Evolutionary conservation across 2,797 vertebrate genomes (phyloP).

Genomic region (Arvicola amphibius): DNA sequence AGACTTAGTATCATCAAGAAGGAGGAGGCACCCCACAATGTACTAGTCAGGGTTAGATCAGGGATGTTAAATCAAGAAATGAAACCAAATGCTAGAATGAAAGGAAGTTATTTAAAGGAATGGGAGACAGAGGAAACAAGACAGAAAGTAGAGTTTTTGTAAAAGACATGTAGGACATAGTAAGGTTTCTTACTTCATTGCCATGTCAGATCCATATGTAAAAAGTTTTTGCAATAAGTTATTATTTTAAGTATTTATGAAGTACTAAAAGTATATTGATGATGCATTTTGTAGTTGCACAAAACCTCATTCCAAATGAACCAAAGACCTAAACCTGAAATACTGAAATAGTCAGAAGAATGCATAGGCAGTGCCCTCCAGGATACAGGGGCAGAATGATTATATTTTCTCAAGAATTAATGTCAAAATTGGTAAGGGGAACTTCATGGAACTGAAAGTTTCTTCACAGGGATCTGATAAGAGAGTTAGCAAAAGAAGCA

Average conservation of each 20-base stretch:
- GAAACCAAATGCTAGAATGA: background rate
- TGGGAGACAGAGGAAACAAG: background rate
- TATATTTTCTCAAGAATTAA: too few relatives aligned
- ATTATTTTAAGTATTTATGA: slow-evolving; percentile 8
- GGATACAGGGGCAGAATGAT: background rate
- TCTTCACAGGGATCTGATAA: background rate
- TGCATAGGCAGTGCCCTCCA: background rate
- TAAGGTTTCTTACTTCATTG: background rate
- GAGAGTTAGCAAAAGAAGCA: background rate
- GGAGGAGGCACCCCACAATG: background rate
- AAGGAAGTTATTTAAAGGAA: background rate
- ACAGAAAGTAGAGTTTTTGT: background rate
- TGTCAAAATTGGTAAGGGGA: background rate
- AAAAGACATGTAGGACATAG: background rate
- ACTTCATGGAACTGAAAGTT: background rate
- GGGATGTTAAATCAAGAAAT: background rate
- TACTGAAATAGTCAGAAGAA: background rate
- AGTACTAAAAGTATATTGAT: background rate
- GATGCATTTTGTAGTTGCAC: background rate
- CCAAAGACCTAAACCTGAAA: background rate
- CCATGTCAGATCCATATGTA: background rate
- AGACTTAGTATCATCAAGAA: background rate
- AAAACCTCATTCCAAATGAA: background rate
- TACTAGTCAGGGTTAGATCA: background rate
- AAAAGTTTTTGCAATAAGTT: slow-evolving; percentile 4